These are phyloP conservation scores for Caenorhabditis doughertyi DNA, from an alignment of 2,888 invertebrate species.

Conservation along the genomic window DNA sequence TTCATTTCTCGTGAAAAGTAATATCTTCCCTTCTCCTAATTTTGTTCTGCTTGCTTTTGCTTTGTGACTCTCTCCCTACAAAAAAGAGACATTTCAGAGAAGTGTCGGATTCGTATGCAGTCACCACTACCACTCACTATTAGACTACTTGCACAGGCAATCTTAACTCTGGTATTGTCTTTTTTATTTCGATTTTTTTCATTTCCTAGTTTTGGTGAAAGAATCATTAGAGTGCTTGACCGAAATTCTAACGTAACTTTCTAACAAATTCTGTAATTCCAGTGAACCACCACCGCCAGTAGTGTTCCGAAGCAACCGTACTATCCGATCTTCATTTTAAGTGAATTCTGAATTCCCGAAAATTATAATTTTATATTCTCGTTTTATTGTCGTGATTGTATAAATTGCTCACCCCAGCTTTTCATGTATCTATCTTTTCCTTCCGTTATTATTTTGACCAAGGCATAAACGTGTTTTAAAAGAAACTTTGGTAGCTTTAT, in stretches of 20 bases:
- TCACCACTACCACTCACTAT: constrained; percentile 71
- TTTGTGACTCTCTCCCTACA: neutral
- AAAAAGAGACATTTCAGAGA: constrained; percentile 64
- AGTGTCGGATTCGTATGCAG: constrained; percentile 69
- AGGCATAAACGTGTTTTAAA: constrained; percentile 13
- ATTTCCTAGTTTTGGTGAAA: constrained; percentile 23
- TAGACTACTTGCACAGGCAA: constrained; percentile 51
- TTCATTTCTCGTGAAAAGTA: constrained; percentile 79
- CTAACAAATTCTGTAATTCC: constrained; percentile 11
- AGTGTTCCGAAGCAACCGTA: constrained; percentile 51
- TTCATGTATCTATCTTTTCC: neutral
- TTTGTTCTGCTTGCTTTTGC: constrained; percentile 30
- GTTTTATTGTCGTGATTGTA: constrained; percentile 54
- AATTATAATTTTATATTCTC: constrained; percentile 3
- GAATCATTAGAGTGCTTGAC: neutral
- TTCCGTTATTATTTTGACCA: neutral
- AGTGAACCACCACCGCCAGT: constrained; percentile 58
- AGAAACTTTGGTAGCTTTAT: neutral
- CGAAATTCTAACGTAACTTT: neutral
- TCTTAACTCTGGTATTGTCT: constrained; percentile 13
- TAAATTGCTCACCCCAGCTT: constrained; percentile 56
- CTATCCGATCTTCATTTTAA: constrained; percentile 42
- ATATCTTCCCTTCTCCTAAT: neutral
- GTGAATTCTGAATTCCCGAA: constrained; percentile 25
- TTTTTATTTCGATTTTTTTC: constrained; percentile 1